Conservation (phyloP, 1,140 invertebrate genomes). For the Plectrocnemia conspersa region DNA sequence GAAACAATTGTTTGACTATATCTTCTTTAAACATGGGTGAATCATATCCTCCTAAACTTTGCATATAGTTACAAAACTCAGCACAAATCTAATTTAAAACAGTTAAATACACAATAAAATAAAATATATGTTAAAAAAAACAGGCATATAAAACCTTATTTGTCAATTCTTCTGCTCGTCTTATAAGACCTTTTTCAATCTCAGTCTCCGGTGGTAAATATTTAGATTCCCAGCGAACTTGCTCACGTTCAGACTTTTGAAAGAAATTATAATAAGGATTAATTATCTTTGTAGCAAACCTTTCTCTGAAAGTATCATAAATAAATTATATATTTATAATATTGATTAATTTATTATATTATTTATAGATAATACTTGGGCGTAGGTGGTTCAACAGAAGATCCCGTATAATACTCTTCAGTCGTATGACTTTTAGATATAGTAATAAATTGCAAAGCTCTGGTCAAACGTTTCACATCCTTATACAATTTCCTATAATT, state of each 20-base stretch:
- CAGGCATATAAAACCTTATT: constrained; percentile 39
- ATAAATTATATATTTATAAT: constrained; percentile 8
- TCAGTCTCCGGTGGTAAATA: constrained; percentile 46
- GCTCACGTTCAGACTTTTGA: constrained; percentile 28
- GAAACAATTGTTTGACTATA: constrained; percentile 50
- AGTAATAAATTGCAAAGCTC: constrained; percentile 14
- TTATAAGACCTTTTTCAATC: constrained; percentile 48
- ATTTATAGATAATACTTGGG: constrained; percentile 18
- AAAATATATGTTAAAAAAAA: too few relatives aligned
- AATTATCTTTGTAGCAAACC: constrained; percentile 5
- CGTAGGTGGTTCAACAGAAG: constrained; percentile 28
- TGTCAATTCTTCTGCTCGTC: constrained; percentile 48
- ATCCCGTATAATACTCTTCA: constrained; percentile 28
- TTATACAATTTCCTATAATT: constrained; percentile 30
- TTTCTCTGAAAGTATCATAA: constrained; percentile 12
- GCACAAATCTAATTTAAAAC: constrained; percentile 43
- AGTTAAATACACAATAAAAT: neutral
- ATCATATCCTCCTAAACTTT: constrained; percentile 47
- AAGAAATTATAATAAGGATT: constrained; percentile 31
- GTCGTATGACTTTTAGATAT: constrained; percentile 21
- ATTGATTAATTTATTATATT: neutral
- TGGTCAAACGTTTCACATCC: constrained; percentile 23
- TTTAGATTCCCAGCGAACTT: constrained; percentile 31
- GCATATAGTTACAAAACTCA: constrained; percentile 50
- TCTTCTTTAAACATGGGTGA: constrained; percentile 48